Conservation (phyloP, 2,113 vertebrate genomes). For the Cheilinus undulatus region DNA sequence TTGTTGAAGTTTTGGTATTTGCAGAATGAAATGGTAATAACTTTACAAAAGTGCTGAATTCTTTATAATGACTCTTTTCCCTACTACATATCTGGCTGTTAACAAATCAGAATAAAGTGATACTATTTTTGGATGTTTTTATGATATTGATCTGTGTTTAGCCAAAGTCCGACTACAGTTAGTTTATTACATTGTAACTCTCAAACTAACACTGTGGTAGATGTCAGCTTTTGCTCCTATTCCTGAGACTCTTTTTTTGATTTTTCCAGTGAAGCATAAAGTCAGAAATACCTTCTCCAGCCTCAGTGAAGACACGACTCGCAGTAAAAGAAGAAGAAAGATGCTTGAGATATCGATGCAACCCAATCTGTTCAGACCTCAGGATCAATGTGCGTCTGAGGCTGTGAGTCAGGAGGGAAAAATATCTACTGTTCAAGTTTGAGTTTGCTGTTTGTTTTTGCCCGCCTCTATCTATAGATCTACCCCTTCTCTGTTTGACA, state of each 20-base stretch:
- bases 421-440: not conserved
- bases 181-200: constrained; percentile 17
- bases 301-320: constrained; percentile 32
- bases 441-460: constrained; percentile 7
- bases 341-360: constrained; percentile 17
- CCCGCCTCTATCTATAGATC: constrained; percentile 1
- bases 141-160: constrained; percentile 26
- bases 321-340: constrained; percentile 1
- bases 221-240: constrained; percentile 14
- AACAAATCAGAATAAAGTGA: constrained; percentile 70
- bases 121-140: constrained; percentile 69
- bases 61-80: constrained; percentile 47
- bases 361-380: constrained; percentile 21
- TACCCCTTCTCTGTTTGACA: constrained; percentile 10
- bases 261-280: not conserved
- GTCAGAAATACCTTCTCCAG: constrained; percentile 15
- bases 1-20: constrained; percentile 61
- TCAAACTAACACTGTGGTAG: constrained; percentile 29
- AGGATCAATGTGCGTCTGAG: constrained; percentile 13
- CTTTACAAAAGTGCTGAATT: constrained; percentile 46
- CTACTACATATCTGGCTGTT: constrained; percentile 60
- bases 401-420: not conserved
- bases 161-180: not conserved
- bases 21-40: constrained; percentile 49
- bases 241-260: not conserved